Evolutionary conservation across 2,113 vertebrate genomes (phyloP), one percentile per base, ranked within the genome.

Genomic region (Cyphomyrus plagiostoma): DNA sequence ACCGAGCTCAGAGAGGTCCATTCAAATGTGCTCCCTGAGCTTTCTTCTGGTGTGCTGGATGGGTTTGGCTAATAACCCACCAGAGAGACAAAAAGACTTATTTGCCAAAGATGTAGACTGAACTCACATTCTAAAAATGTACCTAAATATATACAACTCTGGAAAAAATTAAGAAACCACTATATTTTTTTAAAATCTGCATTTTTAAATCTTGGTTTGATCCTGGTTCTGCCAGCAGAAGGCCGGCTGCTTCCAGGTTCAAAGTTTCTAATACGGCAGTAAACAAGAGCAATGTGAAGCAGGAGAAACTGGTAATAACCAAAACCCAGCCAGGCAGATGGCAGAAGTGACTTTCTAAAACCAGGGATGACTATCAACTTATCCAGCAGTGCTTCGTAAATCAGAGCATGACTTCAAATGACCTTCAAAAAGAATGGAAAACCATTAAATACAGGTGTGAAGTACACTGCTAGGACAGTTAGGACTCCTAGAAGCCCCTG

Each of bases 1-100:
- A 94, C 94, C 0, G 95, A 94, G 0, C 93, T 91, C 11, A 94
- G 94, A 3, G 92, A 87, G 3, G 91, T 82, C 46, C 49, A 74
- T 2, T 90, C 74, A 0, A 91, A 91, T 1, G 87, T 91, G n/a
- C 88, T 86, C 5, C 82, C 70, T 49, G 74, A 88, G 3, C 92
- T 92, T 50, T 66, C 30, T 35, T 87, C 86, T 39, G 52, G 15
- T 13, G 50, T 92, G 90, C 88, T 91, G 87, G 45, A 30, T 39
- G 52, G 86, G 8, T 53, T n/a, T 35, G 70, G 42, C 80, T 89
- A 84, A 39, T 87, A 66, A 49, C 89, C 89, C 91, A 46, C 91
- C 91, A 83, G 91, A 90, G 42, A 48, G 53, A 84, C 77, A 89
- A 11, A 89, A 39, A 89, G 45, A 80, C 35, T 50, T 86, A 50